These are phyloP conservation scores for Phalacrocorax carbo DNA, from an alignment of 2,113 vertebrate species.

Conservation along the genomic window DNA sequence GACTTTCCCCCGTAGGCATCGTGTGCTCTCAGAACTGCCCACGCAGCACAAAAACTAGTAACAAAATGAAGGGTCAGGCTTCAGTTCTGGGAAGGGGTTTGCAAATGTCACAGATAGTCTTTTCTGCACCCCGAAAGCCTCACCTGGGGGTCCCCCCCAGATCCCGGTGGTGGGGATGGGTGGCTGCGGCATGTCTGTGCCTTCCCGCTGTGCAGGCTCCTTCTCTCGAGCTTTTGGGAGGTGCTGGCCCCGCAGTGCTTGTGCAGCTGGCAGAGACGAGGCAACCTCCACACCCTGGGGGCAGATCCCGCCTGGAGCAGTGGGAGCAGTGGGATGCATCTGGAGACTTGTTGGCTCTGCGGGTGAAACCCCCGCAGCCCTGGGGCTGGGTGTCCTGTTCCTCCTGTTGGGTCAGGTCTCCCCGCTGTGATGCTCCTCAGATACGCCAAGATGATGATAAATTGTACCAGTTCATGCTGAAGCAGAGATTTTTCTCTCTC, in stretches of 20 bases:
- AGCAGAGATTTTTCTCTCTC: constrained; percentile 8
- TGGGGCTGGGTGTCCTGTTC: background rate
- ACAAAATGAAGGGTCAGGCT: background rate
- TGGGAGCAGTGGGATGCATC: background rate
- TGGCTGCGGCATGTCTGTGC: fast-evolving
- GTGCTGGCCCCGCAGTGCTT: background rate
- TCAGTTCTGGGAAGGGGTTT: background rate
- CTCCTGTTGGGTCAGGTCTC: constrained; percentile 17
- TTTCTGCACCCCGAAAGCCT: background rate
- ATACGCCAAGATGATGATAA: background rate
- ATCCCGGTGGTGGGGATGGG: fast-evolving
- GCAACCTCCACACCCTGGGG: background rate
- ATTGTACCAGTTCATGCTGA: background rate
- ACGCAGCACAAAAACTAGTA: fast-evolving
- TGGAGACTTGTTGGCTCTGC: background rate
- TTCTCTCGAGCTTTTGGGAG: fast-evolving
- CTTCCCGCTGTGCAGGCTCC: background rate
- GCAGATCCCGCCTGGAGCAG: background rate
- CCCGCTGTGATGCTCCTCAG: background rate
- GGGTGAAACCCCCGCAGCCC: background rate
- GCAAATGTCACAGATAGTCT: background rate
- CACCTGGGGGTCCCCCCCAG: background rate
- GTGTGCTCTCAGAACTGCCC: background rate
- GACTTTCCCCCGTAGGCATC: background rate
- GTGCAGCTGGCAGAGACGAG: background rate